Evolutionary conservation across 2,113 vertebrate species (phyloP), one percentile per base, ranked within the genome.

Genomic region (Siphamia tubifer): DNA sequence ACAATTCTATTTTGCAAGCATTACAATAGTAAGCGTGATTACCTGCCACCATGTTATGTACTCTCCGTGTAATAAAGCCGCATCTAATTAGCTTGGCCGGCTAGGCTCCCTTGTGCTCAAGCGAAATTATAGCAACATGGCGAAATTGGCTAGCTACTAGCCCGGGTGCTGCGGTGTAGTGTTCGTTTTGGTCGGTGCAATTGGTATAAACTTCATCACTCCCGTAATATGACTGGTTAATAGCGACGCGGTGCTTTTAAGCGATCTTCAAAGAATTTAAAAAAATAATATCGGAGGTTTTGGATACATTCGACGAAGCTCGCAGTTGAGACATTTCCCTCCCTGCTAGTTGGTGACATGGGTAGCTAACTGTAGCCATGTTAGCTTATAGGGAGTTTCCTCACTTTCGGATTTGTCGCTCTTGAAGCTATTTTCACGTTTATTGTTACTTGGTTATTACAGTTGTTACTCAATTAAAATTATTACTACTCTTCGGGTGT

Each of bases 51-150:
- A 4, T 12, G 3, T 21, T 35, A 1, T 1, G 6, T 34, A 6
- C 3, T 32, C 1, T 11, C n/a, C 43, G 15, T 7, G 1, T 4
- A 8, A 2, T 19, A 7, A 2, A 67, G 35, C 43, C 68, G 54
- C 77, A 35, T 6, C n/a, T 35, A 40, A 75, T 56, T 73, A 67
- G 48, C 57, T 47, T 43, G 42, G 48, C 51, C 42, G 12, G 30
- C 32, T 71, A 52, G 51, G 57, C 40, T 40, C 28, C 15, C 48
- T 68, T 67, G 48, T 70, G 45, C 68, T 62, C 36, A 62, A 31
- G 17, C 25, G 63, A 70, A 60, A 49, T 56, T 16, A 64, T 42
- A 25, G 39, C 83, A 89, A 89, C 79, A 89, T 90, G 87, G 87
- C 85, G 87, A 85, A 70, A 65, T 51, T 67, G 64, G 82, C 68